Percentiles rank a stretch among this genome's conserved stretches.
These are phyloP conservation scores for Pseudomyrmex flavicornis DNA, from an alignment of 1,140 invertebrate genomes.

Conservation along the genomic window DNA sequence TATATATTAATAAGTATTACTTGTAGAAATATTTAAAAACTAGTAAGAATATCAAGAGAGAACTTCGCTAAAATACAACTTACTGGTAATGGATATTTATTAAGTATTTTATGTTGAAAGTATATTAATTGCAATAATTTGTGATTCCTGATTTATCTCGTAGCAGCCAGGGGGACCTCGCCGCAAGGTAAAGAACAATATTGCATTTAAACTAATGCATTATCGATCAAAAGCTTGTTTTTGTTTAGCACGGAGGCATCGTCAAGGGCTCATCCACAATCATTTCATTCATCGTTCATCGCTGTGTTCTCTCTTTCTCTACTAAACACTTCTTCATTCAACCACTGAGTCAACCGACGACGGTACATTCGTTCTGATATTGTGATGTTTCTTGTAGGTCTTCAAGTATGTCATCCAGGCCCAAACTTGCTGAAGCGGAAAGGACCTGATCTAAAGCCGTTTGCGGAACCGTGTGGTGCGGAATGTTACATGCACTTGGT, in stretches of 20 bases:
- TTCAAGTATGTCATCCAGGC: conserved; percentile 96
- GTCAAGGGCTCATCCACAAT: conserved; percentile 76
- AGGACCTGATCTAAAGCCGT: conserved; percentile 94
- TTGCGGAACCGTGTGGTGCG: conserved; percentile 93
- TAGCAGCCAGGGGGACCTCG: conserved; percentile 78
- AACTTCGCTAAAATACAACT: conserved; percentile 49
- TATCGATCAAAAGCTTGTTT: conserved; percentile 69
- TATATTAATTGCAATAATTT: conserved; percentile 76
- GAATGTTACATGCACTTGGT: conserved; percentile 96
- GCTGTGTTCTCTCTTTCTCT: conserved; percentile 52
- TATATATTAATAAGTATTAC: too few relatives aligned
- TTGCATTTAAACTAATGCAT: conserved; percentile 71
- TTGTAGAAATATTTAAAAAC: too few relatives aligned
- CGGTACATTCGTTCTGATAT: conserved; percentile 24
- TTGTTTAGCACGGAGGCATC: conserved; percentile 77
- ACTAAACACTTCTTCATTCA: conserved; percentile 63
- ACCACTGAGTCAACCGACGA: conserved; percentile 30
- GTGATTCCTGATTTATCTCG: conserved; percentile 77
- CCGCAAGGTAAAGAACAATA: conserved; percentile 80
- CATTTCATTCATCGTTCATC: conserved; percentile 75
- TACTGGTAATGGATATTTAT: conserved; percentile 39
- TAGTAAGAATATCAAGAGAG: neutral
- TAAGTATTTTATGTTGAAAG: conserved; percentile 34
- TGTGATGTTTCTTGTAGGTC: conserved; percentile 80
- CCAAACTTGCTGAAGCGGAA: conserved; percentile 95